A percentile compares a stretch with the other conserved stretches of the same genome.
Conservation (phyloP, 2,113 vertebrate species). For the Ranitomeya imitator region DNA sequence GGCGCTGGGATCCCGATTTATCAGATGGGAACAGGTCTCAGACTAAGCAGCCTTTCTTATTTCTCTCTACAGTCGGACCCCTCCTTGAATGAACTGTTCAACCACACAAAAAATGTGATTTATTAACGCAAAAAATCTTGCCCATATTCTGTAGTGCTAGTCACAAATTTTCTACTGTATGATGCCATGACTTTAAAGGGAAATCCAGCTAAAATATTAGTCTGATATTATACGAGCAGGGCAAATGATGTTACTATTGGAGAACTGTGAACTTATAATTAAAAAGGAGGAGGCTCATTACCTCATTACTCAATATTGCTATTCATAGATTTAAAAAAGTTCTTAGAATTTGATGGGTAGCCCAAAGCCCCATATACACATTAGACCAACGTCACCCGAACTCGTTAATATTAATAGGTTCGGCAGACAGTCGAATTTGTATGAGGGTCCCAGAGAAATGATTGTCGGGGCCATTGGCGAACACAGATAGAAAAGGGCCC, state of each 20-base stretch:
- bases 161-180: background rate
- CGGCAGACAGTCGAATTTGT: too few species aligned
- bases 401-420: too few species aligned
- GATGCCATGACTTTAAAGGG: background rate
- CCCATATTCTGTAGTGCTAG: background rate
- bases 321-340: too few species aligned
- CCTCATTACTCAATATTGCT: too few species aligned
- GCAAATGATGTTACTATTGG: background rate
- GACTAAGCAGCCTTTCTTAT: background rate
- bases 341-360: too few species aligned
- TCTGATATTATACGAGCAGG: background rate
- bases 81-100: background rate
- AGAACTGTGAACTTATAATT: background rate
- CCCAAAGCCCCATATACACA: too few species aligned
- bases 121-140: background rate
- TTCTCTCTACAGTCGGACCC: slow-evolving; percentile 4
- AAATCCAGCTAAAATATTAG: background rate
- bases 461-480: too few species aligned
- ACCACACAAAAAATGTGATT: background rate
- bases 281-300: too few species aligned
- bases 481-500: too few species aligned
- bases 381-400: too few species aligned
- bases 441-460: too few species aligned
- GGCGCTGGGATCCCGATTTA: slow-evolving; percentile 42
- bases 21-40: slow-evolving; percentile 37